Conservation (phyloP, 2,888 invertebrate genomes). For the Lycaena phlaeas region DNA sequence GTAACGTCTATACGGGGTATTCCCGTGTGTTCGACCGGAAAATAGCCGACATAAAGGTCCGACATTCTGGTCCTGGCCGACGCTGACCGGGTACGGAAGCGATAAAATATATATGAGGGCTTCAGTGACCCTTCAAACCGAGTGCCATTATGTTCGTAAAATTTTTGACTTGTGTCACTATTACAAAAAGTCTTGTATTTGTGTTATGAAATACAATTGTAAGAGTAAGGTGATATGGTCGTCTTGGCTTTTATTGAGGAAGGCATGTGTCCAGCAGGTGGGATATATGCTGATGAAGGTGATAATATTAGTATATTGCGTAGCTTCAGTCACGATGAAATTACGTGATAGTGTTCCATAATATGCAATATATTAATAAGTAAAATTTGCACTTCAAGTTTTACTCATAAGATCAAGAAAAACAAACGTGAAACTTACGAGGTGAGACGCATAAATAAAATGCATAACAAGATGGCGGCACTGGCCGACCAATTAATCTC, state of each 20-base stretch:
- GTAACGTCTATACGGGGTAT: slow-evolving; percentile 52
- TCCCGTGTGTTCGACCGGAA: slow-evolving; percentile 59
- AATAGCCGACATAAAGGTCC: slow-evolving; percentile 68
- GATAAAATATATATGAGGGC: slow-evolving; percentile 48
- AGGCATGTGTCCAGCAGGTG: too few species aligned
- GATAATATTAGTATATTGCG: too few species aligned
- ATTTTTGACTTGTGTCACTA: slow-evolving; percentile 14
- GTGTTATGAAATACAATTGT: too few species aligned
- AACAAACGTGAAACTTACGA: slow-evolving; percentile 32
- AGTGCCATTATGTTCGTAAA: slow-evolving; percentile 34
- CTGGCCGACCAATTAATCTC: slow-evolving; percentile 61
- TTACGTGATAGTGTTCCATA: too few species aligned
- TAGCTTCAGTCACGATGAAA: too few species aligned
- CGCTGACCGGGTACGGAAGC: slow-evolving; percentile 44
- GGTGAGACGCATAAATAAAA: slow-evolving; percentile 47
- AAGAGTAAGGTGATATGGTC: too few species aligned
- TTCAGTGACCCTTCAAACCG: slow-evolving; percentile 23
- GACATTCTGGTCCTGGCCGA: slow-evolving; percentile 49
- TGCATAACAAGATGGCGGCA: slow-evolving; percentile 52
- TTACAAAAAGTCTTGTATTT: background rate
- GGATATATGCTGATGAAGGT: too few species aligned
- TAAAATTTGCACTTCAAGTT: too few species aligned
- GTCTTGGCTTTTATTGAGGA: too few species aligned
- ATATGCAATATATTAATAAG: too few species aligned
- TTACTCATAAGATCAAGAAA: too few species aligned